These are phyloP conservation scores for Phoenicopterus ruber DNA, from an alignment of 2,113 vertebrate genomes.

Conservation along the genomic window DNA sequence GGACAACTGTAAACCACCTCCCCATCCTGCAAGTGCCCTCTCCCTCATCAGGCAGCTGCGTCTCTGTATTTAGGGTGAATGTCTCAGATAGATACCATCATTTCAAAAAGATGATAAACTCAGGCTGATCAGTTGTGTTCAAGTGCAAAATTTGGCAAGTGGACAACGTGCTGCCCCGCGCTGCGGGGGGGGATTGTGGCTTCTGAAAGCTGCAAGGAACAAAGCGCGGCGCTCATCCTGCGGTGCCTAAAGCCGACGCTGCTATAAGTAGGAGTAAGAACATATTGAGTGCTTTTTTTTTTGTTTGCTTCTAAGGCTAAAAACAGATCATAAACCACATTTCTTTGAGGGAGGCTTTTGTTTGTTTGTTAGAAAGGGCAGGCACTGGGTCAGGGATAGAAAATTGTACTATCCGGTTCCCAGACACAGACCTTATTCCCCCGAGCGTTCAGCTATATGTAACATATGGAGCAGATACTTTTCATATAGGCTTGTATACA, in stretches of 20 bases:
- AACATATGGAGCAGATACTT: slow-evolving; percentile 8
- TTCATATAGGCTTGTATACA: not conserved
- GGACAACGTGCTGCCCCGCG: fast-evolving
- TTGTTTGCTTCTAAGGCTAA: slow-evolving; percentile 4
- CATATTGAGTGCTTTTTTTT: not conserved
- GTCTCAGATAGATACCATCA: not conserved
- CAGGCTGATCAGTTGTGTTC: not conserved
- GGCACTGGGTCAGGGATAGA: slow-evolving; percentile 8
- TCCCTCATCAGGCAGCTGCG: not conserved
- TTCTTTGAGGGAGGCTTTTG: not conserved
- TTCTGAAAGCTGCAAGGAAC: not conserved
- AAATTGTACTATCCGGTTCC: slow-evolving; percentile 40
- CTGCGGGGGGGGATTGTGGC: not conserved
- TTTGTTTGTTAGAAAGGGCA: slow-evolving; percentile 49
- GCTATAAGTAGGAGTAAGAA: not conserved
- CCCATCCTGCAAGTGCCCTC: not conserved
- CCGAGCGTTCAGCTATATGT: not conserved
- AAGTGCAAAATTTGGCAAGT: not conserved
- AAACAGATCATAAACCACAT: not conserved
- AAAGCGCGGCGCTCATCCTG: not conserved
- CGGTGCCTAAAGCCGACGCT: not conserved
- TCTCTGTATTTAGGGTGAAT: not conserved
- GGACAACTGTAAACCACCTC: not conserved
- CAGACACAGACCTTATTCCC: slow-evolving; percentile 33
- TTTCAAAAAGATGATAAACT: not conserved